phyloP scores from a whole-genome alignment of 2,888 invertebrate genomes.

The Chrysodeixis includens region DNA sequence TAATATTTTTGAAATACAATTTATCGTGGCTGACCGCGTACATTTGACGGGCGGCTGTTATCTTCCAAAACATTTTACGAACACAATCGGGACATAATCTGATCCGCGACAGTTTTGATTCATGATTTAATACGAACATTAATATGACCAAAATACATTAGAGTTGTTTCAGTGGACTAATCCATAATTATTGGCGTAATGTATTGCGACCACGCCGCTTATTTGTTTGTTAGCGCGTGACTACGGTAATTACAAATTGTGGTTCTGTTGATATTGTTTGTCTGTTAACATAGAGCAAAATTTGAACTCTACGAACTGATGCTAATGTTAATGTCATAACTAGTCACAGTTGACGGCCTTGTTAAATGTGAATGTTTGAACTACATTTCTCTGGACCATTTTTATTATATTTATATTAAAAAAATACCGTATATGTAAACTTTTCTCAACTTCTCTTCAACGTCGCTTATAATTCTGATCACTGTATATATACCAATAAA shows the following conservation, averaged over 20 bases:
- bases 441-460: no score
- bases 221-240: constrained; percentile 73
- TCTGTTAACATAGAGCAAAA: constrained; percentile 55
- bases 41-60: constrained; percentile 52
- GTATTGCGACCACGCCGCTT: constrained; percentile 69
- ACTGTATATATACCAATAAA: not conserved
- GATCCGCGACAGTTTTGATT: constrained; percentile 66
- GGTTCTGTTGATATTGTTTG: constrained; percentile 65
- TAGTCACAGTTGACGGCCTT: not conserved
- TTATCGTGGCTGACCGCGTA: constrained; percentile 26
- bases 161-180: constrained; percentile 74
- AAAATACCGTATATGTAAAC: no score
- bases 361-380: not conserved
- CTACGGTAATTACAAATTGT: constrained; percentile 72
- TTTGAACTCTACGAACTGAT: constrained; percentile 26
- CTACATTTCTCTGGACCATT: not conserved
- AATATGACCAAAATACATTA: constrained; percentile 70
- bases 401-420: no score
- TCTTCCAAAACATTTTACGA: constrained; percentile 54
- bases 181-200: constrained; percentile 75
- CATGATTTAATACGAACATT: constrained; percentile 70
- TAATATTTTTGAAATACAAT: constrained; percentile 50
- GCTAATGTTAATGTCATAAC: not conserved
- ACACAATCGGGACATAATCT: constrained; percentile 59
- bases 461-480: no score